Percentiles rank a stretch among this genome's conserved stretches.
Conservation (phyloP, 2,797 vertebrate genomes). For the Glyptemys insculpta region DNA sequence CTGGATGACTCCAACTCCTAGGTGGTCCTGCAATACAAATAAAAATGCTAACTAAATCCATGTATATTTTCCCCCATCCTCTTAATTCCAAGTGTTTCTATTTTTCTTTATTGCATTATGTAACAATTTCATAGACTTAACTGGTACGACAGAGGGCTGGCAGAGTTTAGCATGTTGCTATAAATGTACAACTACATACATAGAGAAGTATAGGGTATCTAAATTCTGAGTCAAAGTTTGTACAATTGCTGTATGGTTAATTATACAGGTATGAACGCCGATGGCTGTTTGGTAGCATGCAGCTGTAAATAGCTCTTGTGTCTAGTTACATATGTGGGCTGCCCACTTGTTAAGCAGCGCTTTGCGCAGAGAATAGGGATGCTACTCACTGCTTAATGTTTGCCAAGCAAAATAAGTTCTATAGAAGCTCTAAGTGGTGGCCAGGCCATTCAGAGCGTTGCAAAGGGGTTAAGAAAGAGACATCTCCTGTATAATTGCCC, state of each 20-base stretch:
- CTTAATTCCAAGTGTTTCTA: not conserved
- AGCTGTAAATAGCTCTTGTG: not conserved
- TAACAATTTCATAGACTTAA: not conserved
- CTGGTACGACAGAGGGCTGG: not conserved
- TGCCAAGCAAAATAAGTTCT: not conserved
- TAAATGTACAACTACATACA: not conserved
- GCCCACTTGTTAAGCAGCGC: not conserved
- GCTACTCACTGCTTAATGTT: not conserved
- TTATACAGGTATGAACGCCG: not conserved
- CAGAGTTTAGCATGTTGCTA: not conserved
- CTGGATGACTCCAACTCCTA: not conserved
- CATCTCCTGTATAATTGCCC: fast-evolving
- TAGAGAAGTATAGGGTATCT: not conserved
- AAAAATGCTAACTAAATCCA: not conserved
- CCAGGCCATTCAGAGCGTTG: fast-evolving
- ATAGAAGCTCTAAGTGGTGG: fast-evolving
- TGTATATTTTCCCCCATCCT: not conserved
- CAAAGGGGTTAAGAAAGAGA: not conserved
- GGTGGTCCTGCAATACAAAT: not conserved
- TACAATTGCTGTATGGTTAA: not conserved
- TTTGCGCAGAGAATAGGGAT: not conserved
- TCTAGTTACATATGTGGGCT: fast-evolving
- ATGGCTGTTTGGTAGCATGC: not conserved
- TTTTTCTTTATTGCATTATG: not conserved
- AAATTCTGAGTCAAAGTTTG: not conserved